These are phyloP conservation scores for Euzetes globulus DNA, from an alignment of 2,888 invertebrate species.

Conservation along the genomic window DNA sequence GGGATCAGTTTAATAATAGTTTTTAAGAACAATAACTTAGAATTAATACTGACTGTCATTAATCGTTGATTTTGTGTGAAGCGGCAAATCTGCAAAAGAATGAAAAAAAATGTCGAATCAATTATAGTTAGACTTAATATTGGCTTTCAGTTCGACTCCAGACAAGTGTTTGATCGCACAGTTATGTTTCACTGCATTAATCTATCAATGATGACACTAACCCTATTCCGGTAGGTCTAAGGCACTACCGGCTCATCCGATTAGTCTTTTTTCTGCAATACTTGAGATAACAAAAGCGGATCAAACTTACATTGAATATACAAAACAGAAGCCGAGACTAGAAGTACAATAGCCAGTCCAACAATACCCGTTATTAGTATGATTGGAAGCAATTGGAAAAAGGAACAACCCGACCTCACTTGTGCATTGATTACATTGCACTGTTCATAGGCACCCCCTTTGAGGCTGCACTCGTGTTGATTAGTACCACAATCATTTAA, in stretches of 20 bases:
- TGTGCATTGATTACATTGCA: neutral
- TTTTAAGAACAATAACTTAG: constrained; percentile 22
- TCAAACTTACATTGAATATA: constrained; percentile 32
- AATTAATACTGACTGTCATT: constrained; percentile 21
- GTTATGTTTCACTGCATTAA: neutral
- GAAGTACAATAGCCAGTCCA: constrained; percentile 15
- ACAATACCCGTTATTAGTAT: constrained; percentile 7
- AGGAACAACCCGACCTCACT: neutral
- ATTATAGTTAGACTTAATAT: neutral
- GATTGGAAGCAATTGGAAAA: constrained; percentile 23
- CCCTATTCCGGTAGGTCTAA: neutral
- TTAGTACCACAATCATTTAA: neutral
- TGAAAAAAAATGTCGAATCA: constrained; percentile 3
- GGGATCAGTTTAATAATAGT: neutral
- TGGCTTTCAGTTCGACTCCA: neutral
- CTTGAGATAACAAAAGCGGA: neutral
- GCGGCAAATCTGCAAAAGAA: neutral
- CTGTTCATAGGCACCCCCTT: neutral
- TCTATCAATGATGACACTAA: constrained; percentile 15
- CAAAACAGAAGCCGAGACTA: constrained; percentile 29
- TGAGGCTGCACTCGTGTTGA: neutral
- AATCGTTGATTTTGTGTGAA: constrained; percentile 10
- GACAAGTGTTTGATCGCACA: neutral
- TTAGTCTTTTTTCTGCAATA: constrained; percentile 10
- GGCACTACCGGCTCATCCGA: constrained; percentile 9